A percentile compares a stretch with the other conserved stretches of the same genome.
Evolutionary conservation across 2,888 invertebrate species (phyloP).

Genomic region (Eudemis profundana): DNA sequence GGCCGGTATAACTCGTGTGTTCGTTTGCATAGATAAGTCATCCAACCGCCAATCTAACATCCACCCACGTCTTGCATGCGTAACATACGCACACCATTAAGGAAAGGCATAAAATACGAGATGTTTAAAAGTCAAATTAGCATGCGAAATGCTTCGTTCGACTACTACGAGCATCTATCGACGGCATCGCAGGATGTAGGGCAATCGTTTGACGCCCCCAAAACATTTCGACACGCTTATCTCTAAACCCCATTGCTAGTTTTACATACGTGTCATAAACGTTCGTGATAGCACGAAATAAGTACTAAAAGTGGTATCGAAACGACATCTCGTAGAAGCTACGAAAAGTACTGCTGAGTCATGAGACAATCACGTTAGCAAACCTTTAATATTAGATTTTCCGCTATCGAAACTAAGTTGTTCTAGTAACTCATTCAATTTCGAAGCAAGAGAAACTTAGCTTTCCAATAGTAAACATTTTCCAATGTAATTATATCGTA

Average conservation of each 20-base stretch:
- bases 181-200: slow-evolving; percentile 19
- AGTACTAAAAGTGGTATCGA: slow-evolving; percentile 21
- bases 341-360: no score
- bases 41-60: slow-evolving; percentile 34
- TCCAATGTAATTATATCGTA: slow-evolving; percentile 31
- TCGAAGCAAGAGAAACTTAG: slow-evolving; percentile 29
- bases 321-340: background rate
- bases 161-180: background rate
- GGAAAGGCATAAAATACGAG: slow-evolving; percentile 11
- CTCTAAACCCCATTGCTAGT: slow-evolving; percentile 24
- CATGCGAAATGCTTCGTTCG: slow-evolving; percentile 11
- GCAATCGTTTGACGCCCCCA: slow-evolving; percentile 29
- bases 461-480: slow-evolving; percentile 25
- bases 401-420: background rate
- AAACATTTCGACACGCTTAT: slow-evolving; percentile 33
- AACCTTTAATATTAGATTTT: slow-evolving; percentile 10
- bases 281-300: slow-evolving; percentile 7
- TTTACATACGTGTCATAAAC: slow-evolving; percentile 23
- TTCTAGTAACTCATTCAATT: slow-evolving; percentile 14
- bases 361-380: background rate
- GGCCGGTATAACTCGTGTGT: slow-evolving; percentile 33
- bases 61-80: slow-evolving; percentile 24
- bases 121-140: slow-evolving; percentile 11
- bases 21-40: slow-evolving; percentile 43
- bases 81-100: slow-evolving; percentile 14